Base-by-base conservation (phyloP, 2,797 vertebrate genomes). In the Semaprochilodus insignis region DNA sequence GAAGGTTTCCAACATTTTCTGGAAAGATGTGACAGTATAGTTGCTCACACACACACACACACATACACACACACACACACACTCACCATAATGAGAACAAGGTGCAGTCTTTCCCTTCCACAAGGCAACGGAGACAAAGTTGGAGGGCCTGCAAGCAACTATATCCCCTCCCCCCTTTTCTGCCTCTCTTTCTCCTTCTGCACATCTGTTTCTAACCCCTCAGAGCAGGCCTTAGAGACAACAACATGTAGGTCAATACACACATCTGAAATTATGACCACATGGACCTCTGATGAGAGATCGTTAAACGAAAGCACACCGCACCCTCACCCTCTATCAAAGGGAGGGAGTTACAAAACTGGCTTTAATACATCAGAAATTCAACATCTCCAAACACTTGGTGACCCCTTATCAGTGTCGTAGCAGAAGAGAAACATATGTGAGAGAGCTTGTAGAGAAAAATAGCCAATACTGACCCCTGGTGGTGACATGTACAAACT, bases 151-250 rank as follows among this genome's bases (percentile, higher is more conserved):
- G 63, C 75, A 80, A 80, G 81, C 82, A 76, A 86, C 81, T 82
- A 84, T 78, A 71, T 54, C 23, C 76, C 83, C 48, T 73, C 23
- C 74, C 76, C 67, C 65, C 34, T 57, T 34, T 65, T 66, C 27
- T 60, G 23, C 60, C 36, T 74, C 25, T 78, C 77, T 79, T 83
- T 79, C 77, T 62, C 74, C 76, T 54, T 75, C 36, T 83, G 70
- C 74, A 88, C 87, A 86, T 88, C 80, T 88, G 87, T 78, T 86
- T 84, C 77, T 81, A 81, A 67, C 73, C 67, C 36, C 70, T 78
- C 25, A 74, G 59, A 73, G 69, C 54, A 79, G 71, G 74, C 82
- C 72, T 82, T 78, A 4, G 72, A 84, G 83, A 65, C 57, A 72
- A 63, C 72, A 51, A 77, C 80, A 88, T 88, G 74, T 86, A 86